A percentile compares a stretch with the other conserved stretches of the same genome.
These are phyloP conservation scores for Eubasilissa splendida DNA, from an alignment of 2,888 invertebrate genomes.

Conservation along the genomic window DNA sequence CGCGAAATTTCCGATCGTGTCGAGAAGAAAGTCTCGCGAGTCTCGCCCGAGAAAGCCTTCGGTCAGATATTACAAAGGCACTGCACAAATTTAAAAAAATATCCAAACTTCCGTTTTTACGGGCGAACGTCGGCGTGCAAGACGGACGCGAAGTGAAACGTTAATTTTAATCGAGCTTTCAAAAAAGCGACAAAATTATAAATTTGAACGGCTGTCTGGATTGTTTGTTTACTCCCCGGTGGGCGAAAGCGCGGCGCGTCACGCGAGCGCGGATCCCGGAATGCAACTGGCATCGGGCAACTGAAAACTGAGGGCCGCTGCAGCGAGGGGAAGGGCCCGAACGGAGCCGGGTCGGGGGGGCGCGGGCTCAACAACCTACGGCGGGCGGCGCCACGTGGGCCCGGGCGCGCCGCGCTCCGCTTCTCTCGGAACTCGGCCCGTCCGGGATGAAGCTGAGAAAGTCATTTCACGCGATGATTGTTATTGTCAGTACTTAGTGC, in stretches of 20 bases:
- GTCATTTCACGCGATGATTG: constrained; percentile 33
- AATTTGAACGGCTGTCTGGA: neutral
- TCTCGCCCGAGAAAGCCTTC: neutral
- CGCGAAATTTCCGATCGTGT: neutral
- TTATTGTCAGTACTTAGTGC: constrained; percentile 2
- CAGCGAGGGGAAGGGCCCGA: constrained; percentile 30
- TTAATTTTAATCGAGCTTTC: too few relatives aligned
- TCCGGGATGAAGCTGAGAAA: constrained; percentile 4
- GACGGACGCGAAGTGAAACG: too few relatives aligned
- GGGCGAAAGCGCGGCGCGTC: neutral
- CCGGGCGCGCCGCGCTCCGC: constrained; percentile 11
- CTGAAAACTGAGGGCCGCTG: constrained; percentile 10
- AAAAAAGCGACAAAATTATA: neutral
- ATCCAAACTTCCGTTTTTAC: too few relatives aligned
- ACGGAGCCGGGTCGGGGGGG: constrained; percentile 12
- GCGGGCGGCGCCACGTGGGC: constrained; percentile 28
- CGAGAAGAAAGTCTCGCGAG: constrained; percentile 12
- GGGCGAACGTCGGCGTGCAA: too few relatives aligned
- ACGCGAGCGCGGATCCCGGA: constrained; percentile 29
- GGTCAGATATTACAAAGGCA: neutral
- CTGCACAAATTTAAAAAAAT: neutral
- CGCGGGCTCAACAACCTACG: constrained; percentile 36
- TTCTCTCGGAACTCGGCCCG: constrained; percentile 5
- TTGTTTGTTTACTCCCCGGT: constrained; percentile 28
- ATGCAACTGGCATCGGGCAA: constrained; percentile 43